Percentiles rank a stretch among this genome's conserved stretches.
phyloP scores from a whole-genome alignment of 2,113 vertebrate genomes.

The Halcyon senegalensis region DNA sequence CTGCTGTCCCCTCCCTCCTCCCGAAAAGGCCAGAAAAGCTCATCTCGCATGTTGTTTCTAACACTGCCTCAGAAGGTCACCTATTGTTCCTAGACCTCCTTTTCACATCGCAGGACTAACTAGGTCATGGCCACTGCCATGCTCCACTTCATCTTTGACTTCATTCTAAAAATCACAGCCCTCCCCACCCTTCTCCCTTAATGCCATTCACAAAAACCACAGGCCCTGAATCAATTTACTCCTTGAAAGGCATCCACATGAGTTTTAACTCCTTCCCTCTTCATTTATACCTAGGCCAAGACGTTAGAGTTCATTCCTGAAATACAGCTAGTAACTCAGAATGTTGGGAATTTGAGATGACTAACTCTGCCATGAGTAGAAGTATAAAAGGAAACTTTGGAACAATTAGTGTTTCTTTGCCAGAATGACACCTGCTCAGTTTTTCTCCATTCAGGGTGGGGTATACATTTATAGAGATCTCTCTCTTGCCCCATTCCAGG shows the following conservation, averaged over 20 bases:
- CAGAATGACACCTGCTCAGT: neutral
- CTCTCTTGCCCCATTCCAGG: neutral
- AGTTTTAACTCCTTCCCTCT: neutral
- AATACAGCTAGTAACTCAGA: neutral
- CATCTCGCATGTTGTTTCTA: neutral
- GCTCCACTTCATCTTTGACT: conserved; percentile 33
- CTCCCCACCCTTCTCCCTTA: neutral
- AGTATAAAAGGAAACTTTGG: neutral
- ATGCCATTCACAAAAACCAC: conserved; percentile 6
- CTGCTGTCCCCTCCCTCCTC: neutral
- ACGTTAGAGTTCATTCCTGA: neutral
- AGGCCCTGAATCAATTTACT: neutral
- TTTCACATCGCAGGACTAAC: neutral
- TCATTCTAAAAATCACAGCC: neutral
- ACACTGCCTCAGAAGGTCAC: neutral
- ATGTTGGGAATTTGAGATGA: neutral
- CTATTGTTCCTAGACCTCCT: neutral
- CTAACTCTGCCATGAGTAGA: neutral
- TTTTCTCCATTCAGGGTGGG: neutral
- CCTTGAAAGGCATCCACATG: neutral
- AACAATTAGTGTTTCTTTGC: neutral
- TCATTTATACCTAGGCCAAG: neutral
- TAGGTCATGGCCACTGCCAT: conserved; percentile 14
- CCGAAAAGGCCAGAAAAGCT: neutral
- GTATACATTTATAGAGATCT: neutral